Conservation (phyloP, 2,113 vertebrate genomes). For the Cyprinus carpio region DNA sequence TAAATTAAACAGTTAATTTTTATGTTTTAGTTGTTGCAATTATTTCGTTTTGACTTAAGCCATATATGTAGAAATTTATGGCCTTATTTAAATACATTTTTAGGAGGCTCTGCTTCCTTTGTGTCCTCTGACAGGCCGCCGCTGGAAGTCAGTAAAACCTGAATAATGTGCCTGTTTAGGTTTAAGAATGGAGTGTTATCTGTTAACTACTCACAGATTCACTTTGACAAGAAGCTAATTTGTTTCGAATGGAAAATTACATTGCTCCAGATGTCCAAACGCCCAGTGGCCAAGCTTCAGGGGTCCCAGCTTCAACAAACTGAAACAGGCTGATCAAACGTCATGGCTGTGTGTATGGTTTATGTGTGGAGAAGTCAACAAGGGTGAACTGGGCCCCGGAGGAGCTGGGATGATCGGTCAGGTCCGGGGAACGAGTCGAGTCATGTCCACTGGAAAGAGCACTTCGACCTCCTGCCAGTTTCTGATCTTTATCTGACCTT, state of each 20-base stretch:
- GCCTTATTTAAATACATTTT: not conserved
- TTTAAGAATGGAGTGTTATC: not conserved
- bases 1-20: not conserved
- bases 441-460: conserved; percentile 51
- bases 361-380: conserved; percentile 21
- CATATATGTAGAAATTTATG: not conserved
- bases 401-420: conserved; percentile 28
- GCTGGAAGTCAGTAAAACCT: not conserved
- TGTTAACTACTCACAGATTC: not conserved
- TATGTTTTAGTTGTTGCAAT: too few relatives aligned
- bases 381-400: conserved; percentile 3
- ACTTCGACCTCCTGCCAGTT: conserved; percentile 38
- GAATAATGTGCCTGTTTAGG: not conserved
- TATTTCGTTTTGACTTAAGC: too few relatives aligned
- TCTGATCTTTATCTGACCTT: conserved; percentile 52
- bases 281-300: conserved; percentile 21
- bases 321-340: not conserved
- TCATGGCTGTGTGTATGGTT: not conserved
- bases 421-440: conserved; percentile 16
- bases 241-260: conserved; percentile 23
- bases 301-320: conserved; percentile 20
- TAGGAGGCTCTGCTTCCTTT: not conserved
- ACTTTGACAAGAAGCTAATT: conserved; percentile 32
- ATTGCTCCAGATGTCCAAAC: conserved; percentile 26
- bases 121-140: not conserved